A percentile compares a stretch with the other conserved stretches of the same genome.
Evolutionary conservation across 1,140 invertebrate species (phyloP).

Genomic region (Sminthurides bifidus): DNA sequence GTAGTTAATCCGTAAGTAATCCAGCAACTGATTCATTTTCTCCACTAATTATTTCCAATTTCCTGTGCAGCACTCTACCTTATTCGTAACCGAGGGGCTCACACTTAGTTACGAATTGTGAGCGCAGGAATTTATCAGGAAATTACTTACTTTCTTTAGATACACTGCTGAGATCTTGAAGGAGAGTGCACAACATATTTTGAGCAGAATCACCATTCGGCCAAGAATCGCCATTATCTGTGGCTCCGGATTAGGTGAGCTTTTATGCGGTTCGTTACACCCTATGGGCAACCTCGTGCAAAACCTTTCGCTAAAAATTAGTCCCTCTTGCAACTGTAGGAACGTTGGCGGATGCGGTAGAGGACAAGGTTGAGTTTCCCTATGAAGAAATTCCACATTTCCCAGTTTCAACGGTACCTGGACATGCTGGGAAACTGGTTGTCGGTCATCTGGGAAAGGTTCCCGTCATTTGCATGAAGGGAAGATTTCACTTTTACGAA

Average conservation of each 20-base stretch:
- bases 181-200: slow-evolving; percentile 61
- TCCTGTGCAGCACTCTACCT: not conserved
- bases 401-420: slow-evolving; percentile 69
- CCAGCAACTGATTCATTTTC: too few species aligned
- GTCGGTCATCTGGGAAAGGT: slow-evolving; percentile 69
- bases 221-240: slow-evolving; percentile 90
- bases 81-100: not conserved
- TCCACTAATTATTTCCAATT: not conserved
- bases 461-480: slow-evolving; percentile 86
- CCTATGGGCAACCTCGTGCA: too few species aligned
- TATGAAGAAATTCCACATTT: slow-evolving; percentile 47
- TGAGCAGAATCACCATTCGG: slow-evolving; percentile 53
- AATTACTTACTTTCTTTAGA: too few species aligned
- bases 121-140: too few species aligned
- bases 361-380: slow-evolving; percentile 58
- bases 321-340: too few species aligned
- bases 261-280: too few species aligned
- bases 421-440: slow-evolving; percentile 78
- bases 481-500: slow-evolving; percentile 90
- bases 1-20: slow-evolving; percentile 20
- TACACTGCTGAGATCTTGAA: slow-evolving; percentile 71
- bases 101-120: not conserved
- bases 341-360: slow-evolving; percentile 63
- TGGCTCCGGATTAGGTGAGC: slow-evolving; percentile 77
- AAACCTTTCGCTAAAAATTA: too few species aligned